A percentile compares a stretch with the other conserved stretches of the same genome.
Conservation (phyloP, 2,888 invertebrate species). For the Polyploca ridens region DNA sequence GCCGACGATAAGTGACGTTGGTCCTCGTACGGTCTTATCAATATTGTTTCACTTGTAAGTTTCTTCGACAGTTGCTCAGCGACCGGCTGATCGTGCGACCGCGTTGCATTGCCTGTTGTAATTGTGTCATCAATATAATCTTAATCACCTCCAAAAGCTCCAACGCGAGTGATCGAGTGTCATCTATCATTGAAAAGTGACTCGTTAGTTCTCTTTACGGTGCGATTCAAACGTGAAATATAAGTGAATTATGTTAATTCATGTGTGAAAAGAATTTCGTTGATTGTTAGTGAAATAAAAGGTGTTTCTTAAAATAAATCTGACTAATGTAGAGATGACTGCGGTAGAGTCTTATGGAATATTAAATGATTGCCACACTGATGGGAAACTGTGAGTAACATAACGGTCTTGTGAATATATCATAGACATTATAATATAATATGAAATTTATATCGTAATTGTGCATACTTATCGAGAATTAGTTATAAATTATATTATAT, state of each 20-base stretch:
- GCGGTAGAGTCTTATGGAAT: conserved; percentile 55
- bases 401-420: conserved; percentile 5
- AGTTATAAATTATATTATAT: conserved; percentile 15
- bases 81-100: conserved; percentile 58
- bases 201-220: conserved; percentile 22
- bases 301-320: conserved; percentile 52
- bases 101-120: conserved; percentile 43
- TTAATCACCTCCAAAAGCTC: conserved; percentile 23
- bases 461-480: conserved; percentile 12
- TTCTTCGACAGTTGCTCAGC: conserved; percentile 66
- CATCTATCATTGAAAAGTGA: conserved; percentile 34
- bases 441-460: background rate
- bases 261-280: conserved; percentile 40
- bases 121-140: conserved; percentile 35
- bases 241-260: conserved; percentile 21
- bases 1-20: conserved; percentile 69
- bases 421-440: background rate
- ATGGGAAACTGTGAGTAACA: conserved; percentile 80
- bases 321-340: conserved; percentile 74
- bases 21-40: conserved; percentile 63
- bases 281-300: conserved; percentile 33
- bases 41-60: conserved; percentile 67
- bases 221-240: conserved; percentile 17
- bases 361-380: conserved; percentile 66
- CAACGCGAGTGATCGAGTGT: conserved; percentile 22